Percentiles rank a stretch among this genome's conserved stretches.
phyloP scores from a whole-genome alignment of 1,140 invertebrate genomes.

The Laodelphax striatellus region DNA sequence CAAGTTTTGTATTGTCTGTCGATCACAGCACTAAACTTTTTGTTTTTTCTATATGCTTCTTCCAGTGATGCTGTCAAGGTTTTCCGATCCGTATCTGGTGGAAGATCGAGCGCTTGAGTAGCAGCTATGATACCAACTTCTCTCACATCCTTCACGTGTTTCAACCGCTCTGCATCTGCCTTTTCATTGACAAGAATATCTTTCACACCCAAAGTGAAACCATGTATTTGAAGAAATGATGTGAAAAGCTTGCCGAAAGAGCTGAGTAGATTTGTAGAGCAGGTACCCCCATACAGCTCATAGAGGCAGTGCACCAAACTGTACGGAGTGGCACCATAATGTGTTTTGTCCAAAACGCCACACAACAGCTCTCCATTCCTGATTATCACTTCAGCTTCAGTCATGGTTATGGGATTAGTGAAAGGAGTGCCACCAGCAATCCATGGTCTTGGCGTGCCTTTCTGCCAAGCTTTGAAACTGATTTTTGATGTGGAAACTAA shows the following conservation, averaged over 20 bases:
- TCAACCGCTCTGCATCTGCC: constrained; percentile 57
- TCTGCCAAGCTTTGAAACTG: constrained; percentile 62
- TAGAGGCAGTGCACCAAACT: constrained; percentile 88
- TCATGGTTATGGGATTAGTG: constrained; percentile 50
- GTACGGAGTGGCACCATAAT: constrained; percentile 89
- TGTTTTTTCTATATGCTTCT: constrained; percentile 56
- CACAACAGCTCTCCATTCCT: constrained; percentile 75
- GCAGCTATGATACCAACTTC: constrained; percentile 45
- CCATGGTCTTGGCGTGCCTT: constrained; percentile 38
- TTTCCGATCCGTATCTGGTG: constrained; percentile 38
- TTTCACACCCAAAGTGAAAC: constrained; percentile 89
- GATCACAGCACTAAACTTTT: constrained; percentile 61
- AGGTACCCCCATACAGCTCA: constrained; percentile 85
- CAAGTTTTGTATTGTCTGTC: constrained; percentile 79
- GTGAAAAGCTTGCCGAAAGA: constrained; percentile 89
- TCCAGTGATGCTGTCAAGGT: constrained; percentile 54
- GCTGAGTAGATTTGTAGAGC: constrained; percentile 70
- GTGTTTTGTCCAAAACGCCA: constrained; percentile 95
- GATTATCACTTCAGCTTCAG: constrained; percentile 87
- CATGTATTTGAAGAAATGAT: constrained; percentile 72
- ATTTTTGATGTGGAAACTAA: constrained; percentile 79
- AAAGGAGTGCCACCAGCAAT: constrained; percentile 47
- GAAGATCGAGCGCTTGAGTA: constrained; percentile 55
- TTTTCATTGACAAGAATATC: constrained; percentile 77
- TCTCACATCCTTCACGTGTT: constrained; percentile 55